Percentiles rank a stretch among this genome's conserved stretches.
Evolutionary conservation across 2,113 vertebrate genomes (phyloP).

Genomic region (Prinia subflava): DNA sequence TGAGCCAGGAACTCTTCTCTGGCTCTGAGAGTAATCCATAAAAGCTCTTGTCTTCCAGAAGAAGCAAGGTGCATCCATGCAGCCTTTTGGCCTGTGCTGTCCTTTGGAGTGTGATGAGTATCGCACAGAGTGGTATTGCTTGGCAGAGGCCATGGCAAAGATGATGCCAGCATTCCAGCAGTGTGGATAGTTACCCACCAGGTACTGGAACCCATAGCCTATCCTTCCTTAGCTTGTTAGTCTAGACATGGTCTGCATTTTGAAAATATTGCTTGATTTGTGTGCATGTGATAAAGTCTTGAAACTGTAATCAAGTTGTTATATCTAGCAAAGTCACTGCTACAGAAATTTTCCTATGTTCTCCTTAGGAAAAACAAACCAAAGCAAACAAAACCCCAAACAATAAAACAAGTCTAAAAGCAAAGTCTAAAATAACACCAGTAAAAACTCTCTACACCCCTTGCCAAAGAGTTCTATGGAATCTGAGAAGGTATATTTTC

Average conservation of each 20-base stretch:
- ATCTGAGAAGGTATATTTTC: neutral
- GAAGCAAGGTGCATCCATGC: neutral
- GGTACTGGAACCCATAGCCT: neutral
- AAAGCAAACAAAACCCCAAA: neutral
- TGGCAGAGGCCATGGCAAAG: neutral
- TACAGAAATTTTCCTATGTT: neutral
- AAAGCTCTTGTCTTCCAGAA: neutral
- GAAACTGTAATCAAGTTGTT: neutral
- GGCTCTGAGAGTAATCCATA: neutral
- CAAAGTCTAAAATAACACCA: neutral
- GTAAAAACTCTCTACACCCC: neutral
- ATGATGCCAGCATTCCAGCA: neutral
- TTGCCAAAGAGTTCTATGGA: neutral
- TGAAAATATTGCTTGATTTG: neutral
- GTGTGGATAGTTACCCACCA: neutral
- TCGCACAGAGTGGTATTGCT: fast-evolving
- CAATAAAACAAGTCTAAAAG: neutral
- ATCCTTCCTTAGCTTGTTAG: neutral
- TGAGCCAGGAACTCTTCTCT: neutral
- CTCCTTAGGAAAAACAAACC: neutral
- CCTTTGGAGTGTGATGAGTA: neutral
- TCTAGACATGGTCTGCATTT: neutral
- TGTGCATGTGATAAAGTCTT: neutral
- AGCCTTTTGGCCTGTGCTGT: neutral
- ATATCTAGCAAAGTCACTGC: neutral